Percentiles rank a stretch among this genome's conserved stretches.
Evolutionary conservation across 1,140 invertebrate genomes (phyloP).

Genomic region (Bombyx mandarina): DNA sequence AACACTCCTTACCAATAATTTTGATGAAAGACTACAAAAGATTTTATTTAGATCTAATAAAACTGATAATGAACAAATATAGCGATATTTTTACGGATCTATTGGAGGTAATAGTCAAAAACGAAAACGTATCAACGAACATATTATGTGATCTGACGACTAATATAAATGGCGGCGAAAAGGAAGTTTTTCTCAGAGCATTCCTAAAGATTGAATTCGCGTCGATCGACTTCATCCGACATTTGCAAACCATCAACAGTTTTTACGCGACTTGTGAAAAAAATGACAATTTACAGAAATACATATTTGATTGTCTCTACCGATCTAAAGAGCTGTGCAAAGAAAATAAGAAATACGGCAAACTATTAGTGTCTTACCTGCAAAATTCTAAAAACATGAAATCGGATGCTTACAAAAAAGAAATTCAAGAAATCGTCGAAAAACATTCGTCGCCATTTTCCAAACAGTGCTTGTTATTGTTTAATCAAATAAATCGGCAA

Average conservation of each 20-base stretch:
- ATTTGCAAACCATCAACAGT: slow-evolving; percentile 26
- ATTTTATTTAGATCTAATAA: slow-evolving; percentile 26
- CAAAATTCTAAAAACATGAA: slow-evolving; percentile 20
- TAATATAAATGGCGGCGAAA: slow-evolving; percentile 16
- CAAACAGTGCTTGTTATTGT: slow-evolving; percentile 28
- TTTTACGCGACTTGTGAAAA: slow-evolving; percentile 34
- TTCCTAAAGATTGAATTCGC: slow-evolving; percentile 21
- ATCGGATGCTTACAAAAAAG: slow-evolving; percentile 1
- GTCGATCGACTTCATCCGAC: slow-evolving; percentile 23
- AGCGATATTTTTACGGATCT: slow-evolving; percentile 17
- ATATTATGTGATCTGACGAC: slow-evolving; percentile 30
- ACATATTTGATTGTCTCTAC: slow-evolving; percentile 21
- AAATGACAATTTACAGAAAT: slow-evolving; percentile 23
- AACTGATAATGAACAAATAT: slow-evolving; percentile 8
- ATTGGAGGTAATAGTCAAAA: slow-evolving; percentile 24
- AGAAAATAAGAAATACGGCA: slow-evolving; percentile 35
- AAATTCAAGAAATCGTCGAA: slow-evolving; percentile 22
- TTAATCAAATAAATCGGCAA: slow-evolving; percentile 14
- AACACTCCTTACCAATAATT: slow-evolving; percentile 21
- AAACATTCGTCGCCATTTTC: slow-evolving; percentile 30
- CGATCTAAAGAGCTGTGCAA: slow-evolving; percentile 13
- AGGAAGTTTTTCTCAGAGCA: slow-evolving; percentile 19
- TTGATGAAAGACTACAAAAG: slow-evolving; percentile 25
- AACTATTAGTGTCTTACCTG: slow-evolving; percentile 29
- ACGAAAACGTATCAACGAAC: slow-evolving; percentile 18